Base-by-base conservation (phyloP, 2,888 invertebrate species). In the Prostheceraeus crozeri region DNA sequence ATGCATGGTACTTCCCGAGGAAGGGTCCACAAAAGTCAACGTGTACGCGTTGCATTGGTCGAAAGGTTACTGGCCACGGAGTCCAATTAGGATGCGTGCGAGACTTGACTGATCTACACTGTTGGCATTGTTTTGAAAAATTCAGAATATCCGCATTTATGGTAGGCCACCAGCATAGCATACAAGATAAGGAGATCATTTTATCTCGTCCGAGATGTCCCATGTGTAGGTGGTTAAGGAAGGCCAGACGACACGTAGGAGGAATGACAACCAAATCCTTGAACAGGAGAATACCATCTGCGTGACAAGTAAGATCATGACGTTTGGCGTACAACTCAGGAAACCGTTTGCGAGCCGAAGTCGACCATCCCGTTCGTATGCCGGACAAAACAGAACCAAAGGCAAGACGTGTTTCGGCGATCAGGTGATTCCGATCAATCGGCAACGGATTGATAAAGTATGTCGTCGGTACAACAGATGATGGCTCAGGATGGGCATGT, bases 381-480 rank as follows among this genome's bases (percentile, higher is more conserved):
- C 48, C 48, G 23, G 48, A 4, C 11, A 48, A 30, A 48, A 48
- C 23, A 28, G 48, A 48, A 30, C 48, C 48, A 48, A 48, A 48
- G 8, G 28, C 14, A 11, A 28, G 23, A 28, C 28, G 23, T 48
- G 48, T 48, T 21, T 48, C 23, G 4, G 14, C 8, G 28, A 48
- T 48, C 28, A 48, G 16, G 28, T 48, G 4, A 48, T 19, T 48
- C 19, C 48, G 8, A 30, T 25, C 25, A 28, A 19, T 48, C 25
- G 48, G 48, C 10, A 25, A 48, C 27, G 48, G 25, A 28, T 48
- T 25, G 28, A 48, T 48, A 14, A 48, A 48, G 23, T 28, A 48
- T 19, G 48, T 30, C 28, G 48, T 14, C 6, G 23, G 23, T 11
- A 28, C 48, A 28, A 28, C 48, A 28, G 10, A 25, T 19, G 48